These are phyloP conservation scores for Nibea albiflora DNA, from an alignment of 2,113 vertebrate species.

Conservation along the genomic window DNA sequence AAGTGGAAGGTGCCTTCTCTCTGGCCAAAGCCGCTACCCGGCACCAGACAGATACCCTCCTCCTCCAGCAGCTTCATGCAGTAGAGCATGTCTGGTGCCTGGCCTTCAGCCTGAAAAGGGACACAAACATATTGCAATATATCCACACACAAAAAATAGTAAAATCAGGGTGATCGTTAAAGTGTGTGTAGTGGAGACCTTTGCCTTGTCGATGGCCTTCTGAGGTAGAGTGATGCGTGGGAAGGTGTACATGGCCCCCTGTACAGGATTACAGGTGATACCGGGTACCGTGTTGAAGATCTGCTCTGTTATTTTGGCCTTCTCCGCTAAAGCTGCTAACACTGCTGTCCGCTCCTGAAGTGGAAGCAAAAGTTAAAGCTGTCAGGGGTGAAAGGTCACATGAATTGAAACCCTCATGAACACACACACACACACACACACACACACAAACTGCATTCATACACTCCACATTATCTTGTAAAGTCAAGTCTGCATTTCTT, in stretches of 20 bases:
- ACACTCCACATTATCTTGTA: not conserved
- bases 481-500: not conserved
- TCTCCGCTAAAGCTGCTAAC: slow-evolving; percentile 85
- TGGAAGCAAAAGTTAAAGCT: not conserved
- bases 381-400: not conserved
- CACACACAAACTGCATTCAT: not conserved
- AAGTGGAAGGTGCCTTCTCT: slow-evolving; percentile 93
- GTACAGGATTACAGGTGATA: slow-evolving; percentile 92
- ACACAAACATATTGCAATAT: not conserved
- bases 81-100: slow-evolving; percentile 91
- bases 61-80: slow-evolving; percentile 92
- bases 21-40: slow-evolving; percentile 94
- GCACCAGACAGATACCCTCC: slow-evolving; percentile 94
- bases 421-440: not conserved
- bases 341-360: slow-evolving; percentile 87
- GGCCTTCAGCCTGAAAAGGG: slow-evolving; percentile 81
- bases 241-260: slow-evolving; percentile 96
- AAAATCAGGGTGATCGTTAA: not conserved
- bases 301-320: slow-evolving; percentile 88
- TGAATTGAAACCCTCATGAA: too few relatives aligned
- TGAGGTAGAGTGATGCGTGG: slow-evolving; percentile 87
- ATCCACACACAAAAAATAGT: not conserved
- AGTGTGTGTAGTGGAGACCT: slow-evolving; percentile 76
- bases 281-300: slow-evolving; percentile 87
- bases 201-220: slow-evolving; percentile 84